A percentile compares a stretch with the other conserved stretches of the same genome.
These are phyloP conservation scores for human DNA, from an alignment of 2,113 vertebrate species.

Conservation along the genomic window GRCh38 chr17:28948501-28949000, in stretches of 20 bases:
- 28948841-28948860: constrained; percentile 29
- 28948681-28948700: constrained; percentile 47
- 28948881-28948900: background rate
- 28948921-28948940: background rate
- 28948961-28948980: constrained; percentile 66
- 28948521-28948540: constrained; percentile 69
- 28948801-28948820: background rate
- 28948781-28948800: background rate
- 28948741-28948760: background rate
- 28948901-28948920: background rate
- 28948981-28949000: constrained; percentile 66
- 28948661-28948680: constrained; percentile 70
- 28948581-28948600: constrained; percentile 79
- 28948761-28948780: background rate
- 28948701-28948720: background rate
- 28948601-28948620: constrained; percentile 69
- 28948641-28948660: constrained; percentile 75
- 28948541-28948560: constrained; percentile 72
- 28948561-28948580: constrained; percentile 76
- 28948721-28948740: constrained; percentile 51
- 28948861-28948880: constrained; percentile 77
- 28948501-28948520: constrained; percentile 79
- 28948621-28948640: constrained; percentile 81
- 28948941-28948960: constrained; percentile 33
- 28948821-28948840: background rate